Evolutionary conservation across 1,140 invertebrate genomes (phyloP), one percentile per base, ranked within the genome.

Genomic region (Tetragnatha versicolor): DNA sequence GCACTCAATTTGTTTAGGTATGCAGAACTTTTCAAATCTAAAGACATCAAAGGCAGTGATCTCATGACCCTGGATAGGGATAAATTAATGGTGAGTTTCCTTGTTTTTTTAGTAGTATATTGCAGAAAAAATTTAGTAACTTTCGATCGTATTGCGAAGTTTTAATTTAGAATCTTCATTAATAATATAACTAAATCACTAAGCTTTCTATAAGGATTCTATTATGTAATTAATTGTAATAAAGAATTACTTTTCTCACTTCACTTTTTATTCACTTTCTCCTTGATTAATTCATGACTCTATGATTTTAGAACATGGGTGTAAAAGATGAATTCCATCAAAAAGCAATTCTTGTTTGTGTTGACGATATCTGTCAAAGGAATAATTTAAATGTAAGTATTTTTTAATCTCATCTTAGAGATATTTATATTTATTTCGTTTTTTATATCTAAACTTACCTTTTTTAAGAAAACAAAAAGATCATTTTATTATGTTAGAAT

Each of bases 281-380:
- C 39, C 35, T 20, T 39, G 20, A 42, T 42, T 12, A 31, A 42
- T 65, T 20, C n/a, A 65, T 39, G 10, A 2, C 33, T 75, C 79
- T 82, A 70, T 66, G 83, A 82, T 85, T 84, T 73, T 85, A 93
- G 92, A 90, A 89, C 83, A 91, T 93, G 89, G 92, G 92, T 61
- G 91, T 93, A 83, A 90, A 91, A 84, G 92, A 93, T 87, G 91
- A 92, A 76, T 92, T 92, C 83, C 91, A 93, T 85, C 91, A 92
- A 83, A 90, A 89, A 83, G 89, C 90, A 51, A 90, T 93, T 80
- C 85, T 93, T 75, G 88, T 90, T 27, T 91, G 91, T 84, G 89
- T 93, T 73, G 90, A 91, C 84, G 91, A 93, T 85, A 85, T 93
- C 14, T 88, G 89, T 84, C 87, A 88, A 83, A 79, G 84, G 68